phyloP scores from a whole-genome alignment of 2,797 vertebrate species.

The Furcifer pardalis region DNA sequence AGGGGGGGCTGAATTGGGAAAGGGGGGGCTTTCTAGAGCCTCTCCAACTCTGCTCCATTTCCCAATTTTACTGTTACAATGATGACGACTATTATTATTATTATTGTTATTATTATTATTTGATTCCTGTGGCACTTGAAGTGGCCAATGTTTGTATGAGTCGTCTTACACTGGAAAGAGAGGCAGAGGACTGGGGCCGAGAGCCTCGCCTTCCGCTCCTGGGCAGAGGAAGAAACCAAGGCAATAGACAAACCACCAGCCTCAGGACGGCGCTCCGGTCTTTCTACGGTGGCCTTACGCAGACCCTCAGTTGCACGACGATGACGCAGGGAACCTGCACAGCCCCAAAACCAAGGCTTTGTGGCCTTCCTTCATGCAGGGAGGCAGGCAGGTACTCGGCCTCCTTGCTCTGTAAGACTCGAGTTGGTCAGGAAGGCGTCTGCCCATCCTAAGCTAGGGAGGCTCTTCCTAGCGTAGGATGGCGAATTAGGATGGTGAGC shows the following conservation, averaged over 20 bases:
- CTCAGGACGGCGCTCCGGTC: neutral
- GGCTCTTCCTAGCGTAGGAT: accelerated
- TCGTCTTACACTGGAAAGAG: conserved; percentile 22
- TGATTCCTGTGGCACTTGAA: conserved; percentile 47
- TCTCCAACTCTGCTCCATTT: neutral
- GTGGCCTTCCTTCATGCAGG: neutral
- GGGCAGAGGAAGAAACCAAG: neutral
- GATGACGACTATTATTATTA: neutral
- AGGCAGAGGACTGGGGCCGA: neutral
- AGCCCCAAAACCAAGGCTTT: neutral
- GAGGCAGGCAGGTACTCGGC: too few species aligned
- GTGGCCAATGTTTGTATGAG: conserved; percentile 12
- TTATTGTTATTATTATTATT: neutral
- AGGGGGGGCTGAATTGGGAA: neutral
- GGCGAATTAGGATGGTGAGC: neutral
- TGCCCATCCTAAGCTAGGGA: neutral
- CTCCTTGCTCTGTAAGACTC: neutral
- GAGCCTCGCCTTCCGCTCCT: neutral
- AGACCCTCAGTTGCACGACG: conserved; percentile 32
- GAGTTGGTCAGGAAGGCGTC: too few species aligned
- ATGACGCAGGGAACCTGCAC: neutral
- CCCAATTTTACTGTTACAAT: neutral
- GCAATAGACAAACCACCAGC: neutral
- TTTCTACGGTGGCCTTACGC: conserved; percentile 33
- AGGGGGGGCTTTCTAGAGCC: neutral